These are phyloP conservation scores for Desoria tigrina DNA, from an alignment of 2,888 invertebrate species.

Conservation along the genomic window DNA sequence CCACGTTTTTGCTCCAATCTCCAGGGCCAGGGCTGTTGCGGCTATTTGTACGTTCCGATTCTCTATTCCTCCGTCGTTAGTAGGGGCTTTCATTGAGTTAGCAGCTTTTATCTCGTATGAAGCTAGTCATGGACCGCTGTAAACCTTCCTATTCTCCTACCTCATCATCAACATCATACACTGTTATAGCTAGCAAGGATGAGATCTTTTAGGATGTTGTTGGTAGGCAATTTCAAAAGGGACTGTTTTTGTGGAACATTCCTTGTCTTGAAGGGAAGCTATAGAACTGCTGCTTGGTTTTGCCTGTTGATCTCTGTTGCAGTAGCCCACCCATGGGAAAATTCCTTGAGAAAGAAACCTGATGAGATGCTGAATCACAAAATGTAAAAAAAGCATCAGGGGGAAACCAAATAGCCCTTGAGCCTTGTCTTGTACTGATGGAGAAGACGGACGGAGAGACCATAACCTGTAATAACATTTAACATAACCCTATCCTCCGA, in stretches of 20 bases:
- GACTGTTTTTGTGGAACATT: slow-evolving; percentile 14
- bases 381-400: slow-evolving; percentile 27
- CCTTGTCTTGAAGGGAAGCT: slow-evolving; percentile 3
- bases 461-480: slow-evolving; percentile 42
- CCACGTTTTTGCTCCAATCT: slow-evolving; percentile 6
- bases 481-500: slow-evolving; percentile 16
- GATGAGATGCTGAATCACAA: slow-evolving; percentile 48
- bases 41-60: too few relatives aligned
- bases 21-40: neutral
- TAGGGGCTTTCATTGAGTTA: neutral
- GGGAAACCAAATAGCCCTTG: slow-evolving; percentile 42
- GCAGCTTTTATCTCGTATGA: neutral
- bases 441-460: slow-evolving; percentile 23
- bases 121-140: slow-evolving; percentile 4
- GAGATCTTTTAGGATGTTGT: slow-evolving; percentile 4
- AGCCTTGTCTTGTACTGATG: slow-evolving; percentile 18
- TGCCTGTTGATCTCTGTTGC: slow-evolving; percentile 16
- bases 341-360: slow-evolving; percentile 47
- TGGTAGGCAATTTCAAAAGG: neutral
- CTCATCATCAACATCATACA: slow-evolving; percentile 1
- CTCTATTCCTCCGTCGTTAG: neutral
- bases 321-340: slow-evolving; percentile 52
- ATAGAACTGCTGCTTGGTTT: slow-evolving; percentile 2
- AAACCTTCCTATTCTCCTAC: neutral
- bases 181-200: neutral